Conservation (phyloP, 2,888 invertebrate species). For the Ormyrus rosae region DNA sequence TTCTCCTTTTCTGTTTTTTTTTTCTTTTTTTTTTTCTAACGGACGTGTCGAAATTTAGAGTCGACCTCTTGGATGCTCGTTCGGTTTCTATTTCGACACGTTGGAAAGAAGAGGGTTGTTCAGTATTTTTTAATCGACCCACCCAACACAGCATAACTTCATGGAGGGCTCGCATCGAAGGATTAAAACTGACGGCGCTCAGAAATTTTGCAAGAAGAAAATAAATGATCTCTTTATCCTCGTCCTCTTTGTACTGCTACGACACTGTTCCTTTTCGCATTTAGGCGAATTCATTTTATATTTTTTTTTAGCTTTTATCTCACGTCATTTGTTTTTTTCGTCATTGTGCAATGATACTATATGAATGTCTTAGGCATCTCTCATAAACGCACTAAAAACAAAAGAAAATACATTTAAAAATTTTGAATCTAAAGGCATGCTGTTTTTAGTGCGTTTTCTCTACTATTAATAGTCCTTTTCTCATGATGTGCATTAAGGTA, state of each 20-base stretch:
- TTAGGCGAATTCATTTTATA: conserved; percentile 14
- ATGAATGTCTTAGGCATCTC: conserved; percentile 1
- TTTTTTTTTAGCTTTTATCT: conserved; percentile 18
- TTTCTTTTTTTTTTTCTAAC: too few relatives aligned
- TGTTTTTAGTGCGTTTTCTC: conserved; percentile 22
- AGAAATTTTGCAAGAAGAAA: conserved; percentile 9
- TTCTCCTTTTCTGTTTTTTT: background rate
- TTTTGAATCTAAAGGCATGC: background rate
- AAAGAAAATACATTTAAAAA: background rate
- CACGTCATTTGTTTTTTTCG: conserved; percentile 9
- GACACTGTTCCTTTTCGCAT: conserved; percentile 12
- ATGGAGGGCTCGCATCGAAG: conserved; percentile 20
- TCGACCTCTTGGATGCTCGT: too few relatives aligned
- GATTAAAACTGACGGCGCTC: conserved; percentile 12
- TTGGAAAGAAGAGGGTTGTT: conserved; percentile 5
- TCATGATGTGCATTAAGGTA: conserved; percentile 2
- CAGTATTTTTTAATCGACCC: background rate
- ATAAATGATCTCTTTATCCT: background rate
- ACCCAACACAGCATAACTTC: conserved; percentile 17
- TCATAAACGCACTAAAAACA: conserved; percentile 24
- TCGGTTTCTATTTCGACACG: background rate
- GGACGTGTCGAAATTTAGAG: too few relatives aligned
- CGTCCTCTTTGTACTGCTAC: conserved; percentile 10
- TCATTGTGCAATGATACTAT: conserved; percentile 10
- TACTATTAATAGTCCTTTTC: background rate